These are phyloP conservation scores for Propithecus coquereli DNA, from an alignment of 2,113 vertebrate species.

Conservation along the genomic window DNA sequence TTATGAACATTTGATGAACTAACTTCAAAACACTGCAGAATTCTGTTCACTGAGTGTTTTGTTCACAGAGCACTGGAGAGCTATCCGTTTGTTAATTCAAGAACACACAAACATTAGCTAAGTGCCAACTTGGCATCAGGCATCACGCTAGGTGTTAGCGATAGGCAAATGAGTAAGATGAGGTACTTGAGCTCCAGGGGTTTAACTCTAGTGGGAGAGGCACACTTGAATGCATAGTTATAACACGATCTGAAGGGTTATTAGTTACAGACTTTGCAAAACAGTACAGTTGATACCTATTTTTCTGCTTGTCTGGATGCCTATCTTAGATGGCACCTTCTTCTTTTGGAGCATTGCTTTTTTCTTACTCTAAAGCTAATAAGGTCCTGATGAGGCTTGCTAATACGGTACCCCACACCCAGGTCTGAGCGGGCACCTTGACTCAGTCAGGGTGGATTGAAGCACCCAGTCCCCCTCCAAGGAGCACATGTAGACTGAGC, in stretches of 20 bases:
- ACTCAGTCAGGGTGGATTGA: neutral
- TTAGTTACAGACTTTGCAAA: neutral
- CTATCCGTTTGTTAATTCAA: neutral
- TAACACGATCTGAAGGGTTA: neutral
- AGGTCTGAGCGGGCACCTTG: neutral
- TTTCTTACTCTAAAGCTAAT: neutral
- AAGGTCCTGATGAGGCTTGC: neutral
- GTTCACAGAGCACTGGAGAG: neutral
- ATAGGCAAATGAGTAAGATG: neutral
- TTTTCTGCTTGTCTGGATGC: neutral
- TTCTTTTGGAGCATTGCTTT: neutral
- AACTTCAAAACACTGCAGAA: neutral
- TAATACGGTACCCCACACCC: too few species aligned
- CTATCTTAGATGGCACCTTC: neutral
- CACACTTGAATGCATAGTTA: too few species aligned
- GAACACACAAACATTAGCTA: neutral
- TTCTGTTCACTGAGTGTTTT: neutral
- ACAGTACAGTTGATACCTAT: neutral
- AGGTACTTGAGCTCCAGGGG: neutral
- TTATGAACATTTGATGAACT: neutral
- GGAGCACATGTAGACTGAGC: neutral
- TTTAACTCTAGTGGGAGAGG: neutral
- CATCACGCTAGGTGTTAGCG: neutral
- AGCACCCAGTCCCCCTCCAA: too few species aligned
- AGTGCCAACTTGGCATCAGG: neutral